Base-by-base conservation (phyloP, 2,888 invertebrate genomes). In the Tinea semifulvella region DNA sequence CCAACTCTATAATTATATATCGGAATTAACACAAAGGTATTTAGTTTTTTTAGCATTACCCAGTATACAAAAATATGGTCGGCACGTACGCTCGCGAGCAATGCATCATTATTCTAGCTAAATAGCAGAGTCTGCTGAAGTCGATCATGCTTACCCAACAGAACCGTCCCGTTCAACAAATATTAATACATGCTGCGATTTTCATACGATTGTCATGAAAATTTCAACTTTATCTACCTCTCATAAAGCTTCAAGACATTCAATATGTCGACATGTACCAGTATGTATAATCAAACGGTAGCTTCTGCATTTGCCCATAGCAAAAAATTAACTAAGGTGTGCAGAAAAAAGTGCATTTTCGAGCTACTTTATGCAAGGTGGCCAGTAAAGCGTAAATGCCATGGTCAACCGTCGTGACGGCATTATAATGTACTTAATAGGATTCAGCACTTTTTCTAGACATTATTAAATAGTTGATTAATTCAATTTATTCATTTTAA, bases 371-470 rank as follows among this genome's bases (percentile, higher is more conserved):
- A 67, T 73, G 65, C 68, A 68, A 50, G 67, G 69, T 53, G 57
- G 50, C 50, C 68, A 73, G 58, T 69, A 61, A 65, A 70, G 68
- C 80, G 79, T 80, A 79, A 80, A 80, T 80, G 75, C 79, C 80
- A 80, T 65, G 77, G 70, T 63, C 77, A 76, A 53, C 71, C 71
- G 73, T 68, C 65, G 79, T 69, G 66, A 75, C 77, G 62, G 60
- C 67, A 63, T 63, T 68, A 68, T 72, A n/a, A n/a, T n/a, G n/a
- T n/a, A n/a, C n/a, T n/a, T n/a, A 68, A 59, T 52, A 50, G 53
- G 60, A 4, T 4, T 22, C 11, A 36, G n/a, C n/a, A n/a, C n/a
- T n/a, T n/a, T n/a, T n/a, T n/a, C n/a, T n/a, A n/a, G n/a, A n/a
- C n/a, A n/a, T 76, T 71, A 74, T 75, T 77, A 73, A 71, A 74